phyloP scores from a whole-genome alignment of 2,888 invertebrate genomes.

The Sarcophaga subvicina region DNA sequence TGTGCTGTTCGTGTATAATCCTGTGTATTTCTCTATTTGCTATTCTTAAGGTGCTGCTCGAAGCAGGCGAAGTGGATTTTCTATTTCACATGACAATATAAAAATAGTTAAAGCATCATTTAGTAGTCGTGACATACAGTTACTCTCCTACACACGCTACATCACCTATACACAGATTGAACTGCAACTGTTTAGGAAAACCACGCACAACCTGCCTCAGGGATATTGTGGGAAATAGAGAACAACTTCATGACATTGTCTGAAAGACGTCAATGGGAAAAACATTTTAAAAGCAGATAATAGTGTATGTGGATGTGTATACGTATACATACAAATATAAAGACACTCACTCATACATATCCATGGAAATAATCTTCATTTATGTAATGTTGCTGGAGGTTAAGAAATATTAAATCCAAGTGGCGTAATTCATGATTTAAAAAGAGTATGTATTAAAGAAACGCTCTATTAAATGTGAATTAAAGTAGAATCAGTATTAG shows the following conservation, averaged over 20 bases:
- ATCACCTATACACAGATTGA: not conserved
- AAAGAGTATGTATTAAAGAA: not conserved
- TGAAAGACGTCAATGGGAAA: conserved; percentile 52
- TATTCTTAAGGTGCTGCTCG: conserved; percentile 22
- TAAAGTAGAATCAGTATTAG: not conserved
- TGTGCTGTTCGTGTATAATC: not conserved
- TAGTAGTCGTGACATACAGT: conserved; percentile 52
- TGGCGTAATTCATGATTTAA: not conserved
- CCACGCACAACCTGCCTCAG: conserved; percentile 39
- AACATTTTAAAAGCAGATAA: conserved; percentile 40
- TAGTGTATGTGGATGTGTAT: conserved; percentile 14
- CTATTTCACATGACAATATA: conserved; percentile 45
- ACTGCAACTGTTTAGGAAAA: conserved; percentile 28
- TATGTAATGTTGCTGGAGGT: conserved; percentile 27
- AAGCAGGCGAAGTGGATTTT: conserved; percentile 10
- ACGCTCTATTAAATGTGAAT: not conserved
- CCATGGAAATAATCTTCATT: not conserved
- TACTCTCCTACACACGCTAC: not conserved
- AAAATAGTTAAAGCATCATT: conserved; percentile 55
- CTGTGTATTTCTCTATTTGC: conserved; percentile 9
- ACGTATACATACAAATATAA: not conserved
- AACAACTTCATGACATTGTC: conserved; percentile 54
- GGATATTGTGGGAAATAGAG: not conserved
- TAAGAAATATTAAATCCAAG: conserved; percentile 26
- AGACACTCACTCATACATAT: not conserved